Conservation (phyloP, 2,113 vertebrate genomes). For the Podiceps cristatus region DNA sequence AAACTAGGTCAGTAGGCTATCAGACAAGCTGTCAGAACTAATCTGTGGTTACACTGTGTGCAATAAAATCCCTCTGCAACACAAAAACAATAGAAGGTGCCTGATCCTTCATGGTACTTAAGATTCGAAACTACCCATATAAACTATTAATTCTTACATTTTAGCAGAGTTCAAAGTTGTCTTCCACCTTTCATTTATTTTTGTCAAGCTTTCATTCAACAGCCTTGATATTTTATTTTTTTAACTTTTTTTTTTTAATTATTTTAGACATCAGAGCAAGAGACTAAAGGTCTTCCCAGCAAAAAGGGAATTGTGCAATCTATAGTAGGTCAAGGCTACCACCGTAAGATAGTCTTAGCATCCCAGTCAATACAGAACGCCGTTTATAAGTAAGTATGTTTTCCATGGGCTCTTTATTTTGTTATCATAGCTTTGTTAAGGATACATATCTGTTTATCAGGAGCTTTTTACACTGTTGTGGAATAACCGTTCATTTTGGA, state of each 20-base stretch:
- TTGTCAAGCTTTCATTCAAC: background rate
- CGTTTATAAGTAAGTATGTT: conserved; percentile 89
- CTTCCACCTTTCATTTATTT: background rate
- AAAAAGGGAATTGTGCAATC: conserved; percentile 99
- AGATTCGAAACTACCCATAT: background rate
- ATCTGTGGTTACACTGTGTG: conserved; percentile 7
- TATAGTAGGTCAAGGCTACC: conserved; percentile 95
- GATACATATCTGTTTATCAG: background rate
- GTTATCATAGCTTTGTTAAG: background rate
- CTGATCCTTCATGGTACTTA: background rate
- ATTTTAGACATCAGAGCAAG: conserved; percentile 92
- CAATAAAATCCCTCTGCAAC: conserved; percentile 26
- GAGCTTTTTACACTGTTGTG: background rate
- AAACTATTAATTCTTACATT: background rate
- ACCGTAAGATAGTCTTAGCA: conserved; percentile 95
- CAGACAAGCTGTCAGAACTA: conserved; percentile 56
- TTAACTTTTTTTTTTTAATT: background rate
- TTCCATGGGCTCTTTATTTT: background rate
- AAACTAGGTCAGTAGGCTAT: conserved; percentile 69
- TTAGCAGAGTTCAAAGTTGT: background rate
- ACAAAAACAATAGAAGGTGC: conserved; percentile 32
- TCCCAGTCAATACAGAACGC: conserved; percentile 95
- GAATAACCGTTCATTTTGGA: background rate
- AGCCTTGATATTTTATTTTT: background rate
- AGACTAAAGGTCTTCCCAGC: conserved; percentile 95